Evolutionary conservation across 1,140 invertebrate species (phyloP).

Genomic region (Dolichoris vasculosae): DNA sequence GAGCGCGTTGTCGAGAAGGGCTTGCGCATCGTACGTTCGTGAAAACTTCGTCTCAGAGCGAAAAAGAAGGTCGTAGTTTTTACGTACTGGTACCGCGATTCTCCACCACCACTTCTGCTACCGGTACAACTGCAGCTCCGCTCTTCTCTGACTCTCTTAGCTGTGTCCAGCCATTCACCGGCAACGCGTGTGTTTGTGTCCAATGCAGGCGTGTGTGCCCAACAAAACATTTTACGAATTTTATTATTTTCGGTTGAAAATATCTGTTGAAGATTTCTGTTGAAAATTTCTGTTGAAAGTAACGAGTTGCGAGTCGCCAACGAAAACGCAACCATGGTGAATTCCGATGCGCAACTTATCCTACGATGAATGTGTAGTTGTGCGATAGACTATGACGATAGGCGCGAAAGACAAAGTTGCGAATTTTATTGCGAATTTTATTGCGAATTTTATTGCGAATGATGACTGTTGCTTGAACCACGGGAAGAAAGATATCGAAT

Average conservation of each 20-base stretch:
- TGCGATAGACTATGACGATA: conserved; percentile 1
- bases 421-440: conserved; percentile 15
- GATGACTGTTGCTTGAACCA: background rate
- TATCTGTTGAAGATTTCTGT: too few relatives aligned
- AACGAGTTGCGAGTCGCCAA: background rate
- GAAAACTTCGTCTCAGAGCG: background rate
- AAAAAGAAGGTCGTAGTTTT: conserved; percentile 29
- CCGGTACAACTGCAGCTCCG: background rate
- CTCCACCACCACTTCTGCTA: conserved; percentile 9
- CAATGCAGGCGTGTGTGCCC: background rate
- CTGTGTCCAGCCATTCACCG: background rate
- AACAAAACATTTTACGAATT: background rate
- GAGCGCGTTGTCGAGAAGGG: conserved; percentile 69
- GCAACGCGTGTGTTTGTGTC: conserved; percentile 36
- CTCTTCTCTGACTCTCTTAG: background rate
- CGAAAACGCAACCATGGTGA: background rate
- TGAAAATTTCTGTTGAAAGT: too few relatives aligned
- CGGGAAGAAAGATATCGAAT: background rate
- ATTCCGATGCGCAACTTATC: background rate
- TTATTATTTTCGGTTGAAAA: background rate
- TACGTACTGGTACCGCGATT: conserved; percentile 40
- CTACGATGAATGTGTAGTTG: conserved; percentile 17
- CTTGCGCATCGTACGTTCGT: conserved; percentile 53
- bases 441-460: conserved; percentile 11
- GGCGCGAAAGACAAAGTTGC: background rate